Conservation (phyloP, 2,888 invertebrate species). For the Dryobota labecula region DNA sequence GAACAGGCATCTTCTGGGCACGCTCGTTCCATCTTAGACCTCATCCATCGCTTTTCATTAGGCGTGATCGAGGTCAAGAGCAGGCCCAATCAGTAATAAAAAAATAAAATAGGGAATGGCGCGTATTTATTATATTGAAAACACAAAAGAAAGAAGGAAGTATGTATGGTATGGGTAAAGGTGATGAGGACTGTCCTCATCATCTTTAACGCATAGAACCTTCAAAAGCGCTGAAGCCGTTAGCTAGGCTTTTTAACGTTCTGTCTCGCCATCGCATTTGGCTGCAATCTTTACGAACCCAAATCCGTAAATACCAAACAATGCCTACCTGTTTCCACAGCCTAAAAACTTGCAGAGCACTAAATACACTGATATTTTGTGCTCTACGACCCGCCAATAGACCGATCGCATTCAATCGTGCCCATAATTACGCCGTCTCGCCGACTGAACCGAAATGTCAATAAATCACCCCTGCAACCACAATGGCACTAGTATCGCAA, state of each 20-base stretch:
- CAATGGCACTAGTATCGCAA: constrained; percentile 38
- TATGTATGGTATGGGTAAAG: too few relatives aligned
- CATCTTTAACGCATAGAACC: too few relatives aligned
- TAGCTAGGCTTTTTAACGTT: background rate
- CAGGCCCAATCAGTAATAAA: too few relatives aligned
- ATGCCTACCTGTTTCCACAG: background rate
- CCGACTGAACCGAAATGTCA: constrained; percentile 57
- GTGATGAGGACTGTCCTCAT: too few relatives aligned
- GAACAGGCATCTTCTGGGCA: too few relatives aligned
- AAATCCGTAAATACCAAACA: background rate
- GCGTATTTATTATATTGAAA: too few relatives aligned
- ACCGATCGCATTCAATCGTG: constrained; percentile 54
- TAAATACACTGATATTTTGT: constrained; percentile 43
- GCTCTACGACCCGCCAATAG: constrained; percentile 28
- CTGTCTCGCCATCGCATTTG: background rate
- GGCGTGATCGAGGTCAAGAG: too few relatives aligned
- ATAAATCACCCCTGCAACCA: constrained; percentile 57
- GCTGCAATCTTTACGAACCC: background rate
- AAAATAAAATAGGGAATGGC: too few relatives aligned
- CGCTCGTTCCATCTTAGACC: too few relatives aligned
- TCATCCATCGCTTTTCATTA: too few relatives aligned
- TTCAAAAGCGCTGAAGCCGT: too few relatives aligned
- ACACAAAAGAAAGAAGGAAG: too few relatives aligned
- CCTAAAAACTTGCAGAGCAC: constrained; percentile 2
- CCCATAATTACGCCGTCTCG: constrained; percentile 58